These are phyloP conservation scores for Siniperca scherzeri DNA, from an alignment of 2,797 vertebrate genomes.

Conservation along the genomic window DNA sequence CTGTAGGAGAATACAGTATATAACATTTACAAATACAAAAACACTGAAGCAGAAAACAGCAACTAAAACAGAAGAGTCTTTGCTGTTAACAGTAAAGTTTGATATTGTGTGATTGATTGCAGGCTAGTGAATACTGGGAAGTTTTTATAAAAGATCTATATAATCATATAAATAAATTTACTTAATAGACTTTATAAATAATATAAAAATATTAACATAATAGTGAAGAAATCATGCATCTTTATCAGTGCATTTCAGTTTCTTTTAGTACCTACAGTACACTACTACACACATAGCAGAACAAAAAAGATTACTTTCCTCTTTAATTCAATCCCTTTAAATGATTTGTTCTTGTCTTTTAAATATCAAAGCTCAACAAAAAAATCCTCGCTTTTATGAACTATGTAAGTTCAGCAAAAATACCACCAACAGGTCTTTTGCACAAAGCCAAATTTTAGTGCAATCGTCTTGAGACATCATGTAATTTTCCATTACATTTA, in stretches of 20 bases:
- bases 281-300: not conserved
- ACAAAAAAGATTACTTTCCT: not conserved
- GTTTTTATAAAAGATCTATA: accelerated
- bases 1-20: not conserved
- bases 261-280: not conserved
- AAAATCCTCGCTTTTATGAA: not conserved
- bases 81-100: slow-evolving; percentile 15
- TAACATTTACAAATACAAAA: not conserved
- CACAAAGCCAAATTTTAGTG: not conserved
- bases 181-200: not conserved
- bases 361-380: not conserved
- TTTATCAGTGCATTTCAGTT: not conserved
- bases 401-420: not conserved
- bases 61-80: not conserved
- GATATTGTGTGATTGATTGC: not conserved
- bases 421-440: not conserved
- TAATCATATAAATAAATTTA: slow-evolving; percentile 6
- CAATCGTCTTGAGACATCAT: not conserved
- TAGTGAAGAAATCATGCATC: not conserved
- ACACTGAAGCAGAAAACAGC: not conserved
- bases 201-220: not conserved
- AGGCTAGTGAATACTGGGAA: too few relatives aligned
- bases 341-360: not conserved
- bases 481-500: too few relatives aligned
- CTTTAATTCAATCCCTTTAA: too few relatives aligned